These are phyloP conservation scores for Tortricodes alternella DNA, from an alignment of 2,888 invertebrate species.

Conservation along the genomic window DNA sequence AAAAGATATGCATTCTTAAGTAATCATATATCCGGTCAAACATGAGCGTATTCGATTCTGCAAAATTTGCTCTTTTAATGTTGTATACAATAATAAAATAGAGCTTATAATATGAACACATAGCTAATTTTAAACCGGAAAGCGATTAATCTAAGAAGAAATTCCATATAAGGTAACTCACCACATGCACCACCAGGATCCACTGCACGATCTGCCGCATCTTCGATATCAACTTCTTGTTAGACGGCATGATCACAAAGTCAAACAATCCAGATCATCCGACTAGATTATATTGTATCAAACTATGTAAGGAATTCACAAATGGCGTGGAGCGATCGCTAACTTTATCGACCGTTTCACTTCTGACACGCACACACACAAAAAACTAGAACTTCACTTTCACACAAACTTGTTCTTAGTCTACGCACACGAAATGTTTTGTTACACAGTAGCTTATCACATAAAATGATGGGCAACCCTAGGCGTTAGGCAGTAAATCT, in stretches of 20 bases:
- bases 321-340: constrained; percentile 71
- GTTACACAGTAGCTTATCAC: constrained; percentile 55
- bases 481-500: constrained; percentile 73
- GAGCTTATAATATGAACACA: too few species aligned
- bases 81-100: too few species aligned
- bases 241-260: constrained; percentile 70
- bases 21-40: too few species aligned
- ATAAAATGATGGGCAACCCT: constrained; percentile 55
- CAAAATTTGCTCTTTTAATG: too few species aligned
- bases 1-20: too few species aligned
- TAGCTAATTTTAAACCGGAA: constrained; percentile 13
- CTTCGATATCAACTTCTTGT: constrained; percentile 74
- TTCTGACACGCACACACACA: constrained; percentile 74
- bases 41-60: too few species aligned
- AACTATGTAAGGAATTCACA: constrained; percentile 69
- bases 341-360: constrained; percentile 79
- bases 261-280: constrained; percentile 32
- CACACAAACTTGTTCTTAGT: constrained; percentile 69
- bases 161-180: constrained; percentile 51
- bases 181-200: constrained; percentile 77
- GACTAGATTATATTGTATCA: constrained; percentile 38
- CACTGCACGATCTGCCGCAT: constrained; percentile 75
- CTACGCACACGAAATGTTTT: constrained; percentile 53
- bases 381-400: constrained; percentile 75
- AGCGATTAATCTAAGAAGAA: constrained; percentile 17